Evolutionary conservation across 2,113 vertebrate species (phyloP).

Genomic region (Etheostoma spectabile): DNA sequence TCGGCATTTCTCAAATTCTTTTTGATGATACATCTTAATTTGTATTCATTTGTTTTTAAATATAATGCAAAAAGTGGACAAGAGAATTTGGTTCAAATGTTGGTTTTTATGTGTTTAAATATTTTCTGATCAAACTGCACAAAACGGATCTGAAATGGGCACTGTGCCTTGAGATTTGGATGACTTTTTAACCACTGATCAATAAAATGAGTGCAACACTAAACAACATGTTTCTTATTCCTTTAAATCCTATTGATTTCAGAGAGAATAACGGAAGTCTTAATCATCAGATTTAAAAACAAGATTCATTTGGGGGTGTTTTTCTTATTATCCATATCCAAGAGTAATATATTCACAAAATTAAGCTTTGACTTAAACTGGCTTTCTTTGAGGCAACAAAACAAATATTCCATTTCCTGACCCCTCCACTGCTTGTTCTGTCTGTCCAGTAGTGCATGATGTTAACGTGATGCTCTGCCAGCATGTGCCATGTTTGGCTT

Average conservation of each 20-base stretch:
- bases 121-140: conserved; percentile 85
- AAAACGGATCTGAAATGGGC: conserved; percentile 72
- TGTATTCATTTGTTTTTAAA: conserved; percentile 72
- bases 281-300: conserved; percentile 3
- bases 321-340: conserved; percentile 1
- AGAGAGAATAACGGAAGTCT: background rate
- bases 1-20: conserved; percentile 65
- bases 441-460: conserved; percentile 53
- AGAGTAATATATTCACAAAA: background rate
- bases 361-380: background rate
- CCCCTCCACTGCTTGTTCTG: conserved; percentile 42
- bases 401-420: conserved; percentile 31
- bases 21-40: conserved; percentile 78
- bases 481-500: conserved; percentile 42
- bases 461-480: conserved; percentile 35
- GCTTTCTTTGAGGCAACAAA: conserved; percentile 10
- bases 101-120: conserved; percentile 75
- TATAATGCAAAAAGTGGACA: conserved; percentile 65
- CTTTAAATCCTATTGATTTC: conserved; percentile 46
- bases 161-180: conserved; percentile 74
- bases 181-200: conserved; percentile 87
- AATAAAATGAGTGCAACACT: conserved; percentile 86
- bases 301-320: background rate
- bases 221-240: conserved; percentile 65
- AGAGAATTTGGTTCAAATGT: conserved; percentile 70